Evolutionary conservation across 2,113 vertebrate genomes (phyloP).

Genomic region (Noturus placidus): DNA sequence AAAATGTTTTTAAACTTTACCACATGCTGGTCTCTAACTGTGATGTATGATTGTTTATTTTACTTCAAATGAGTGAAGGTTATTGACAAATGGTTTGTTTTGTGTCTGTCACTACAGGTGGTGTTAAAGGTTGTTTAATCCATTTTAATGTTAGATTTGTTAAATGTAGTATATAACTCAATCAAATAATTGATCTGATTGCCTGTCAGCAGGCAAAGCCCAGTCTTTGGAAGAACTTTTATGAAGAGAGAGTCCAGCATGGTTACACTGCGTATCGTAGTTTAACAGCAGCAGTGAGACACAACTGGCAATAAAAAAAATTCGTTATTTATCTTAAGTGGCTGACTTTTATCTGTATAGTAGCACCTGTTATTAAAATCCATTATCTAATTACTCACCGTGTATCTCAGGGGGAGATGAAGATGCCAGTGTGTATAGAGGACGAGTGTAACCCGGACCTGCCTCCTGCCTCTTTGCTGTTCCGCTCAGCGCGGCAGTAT

Average conservation of each 20-base stretch:
- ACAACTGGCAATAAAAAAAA: not conserved
- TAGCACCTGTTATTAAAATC: not conserved
- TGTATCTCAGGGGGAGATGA: slow-evolving; percentile 84
- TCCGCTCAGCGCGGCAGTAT: slow-evolving; percentile 84
- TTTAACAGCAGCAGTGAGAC: not conserved
- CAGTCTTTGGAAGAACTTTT: not conserved
- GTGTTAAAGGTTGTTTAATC: not conserved
- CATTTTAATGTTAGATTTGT: not conserved
- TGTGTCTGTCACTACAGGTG: not conserved
- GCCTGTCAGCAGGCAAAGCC: not conserved
- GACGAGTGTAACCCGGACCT: slow-evolving; percentile 88
- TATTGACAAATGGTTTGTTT: not conserved
- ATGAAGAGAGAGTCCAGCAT: not conserved
- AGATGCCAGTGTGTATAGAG: slow-evolving; percentile 90
- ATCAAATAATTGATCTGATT: not conserved
- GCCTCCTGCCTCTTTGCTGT: slow-evolving; percentile 84
- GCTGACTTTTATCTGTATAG: not conserved
- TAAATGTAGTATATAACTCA: not conserved
- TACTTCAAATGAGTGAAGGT: not conserved
- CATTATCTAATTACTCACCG: not conserved
- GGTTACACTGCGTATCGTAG: not conserved
- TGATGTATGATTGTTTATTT: not conserved
- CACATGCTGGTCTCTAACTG: not conserved
- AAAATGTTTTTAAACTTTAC: not conserved
- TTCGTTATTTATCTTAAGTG: not conserved